phyloP scores from a whole-genome alignment of 2,797 vertebrate genomes.

The Alectoris magna region DNA sequence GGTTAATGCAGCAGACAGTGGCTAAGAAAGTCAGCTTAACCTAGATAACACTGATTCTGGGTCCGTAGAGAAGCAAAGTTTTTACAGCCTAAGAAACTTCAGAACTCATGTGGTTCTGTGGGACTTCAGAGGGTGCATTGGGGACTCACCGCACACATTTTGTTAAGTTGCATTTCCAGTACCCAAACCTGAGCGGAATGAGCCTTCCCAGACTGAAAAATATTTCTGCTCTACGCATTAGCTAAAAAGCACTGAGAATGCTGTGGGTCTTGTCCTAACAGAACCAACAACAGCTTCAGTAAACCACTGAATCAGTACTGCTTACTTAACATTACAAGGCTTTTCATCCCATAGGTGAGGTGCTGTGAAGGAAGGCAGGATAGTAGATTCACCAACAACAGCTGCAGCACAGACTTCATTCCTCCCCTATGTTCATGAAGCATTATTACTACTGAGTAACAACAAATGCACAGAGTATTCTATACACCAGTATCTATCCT shows the following conservation, averaged over 20 bases:
- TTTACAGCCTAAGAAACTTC: background rate
- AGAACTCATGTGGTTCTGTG: background rate
- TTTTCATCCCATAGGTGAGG: background rate
- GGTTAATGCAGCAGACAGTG: background rate
- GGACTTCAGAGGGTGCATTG: background rate
- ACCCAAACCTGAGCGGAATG: background rate
- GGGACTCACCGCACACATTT: background rate
- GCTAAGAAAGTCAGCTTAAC: conserved; percentile 33
- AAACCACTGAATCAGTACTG: background rate
- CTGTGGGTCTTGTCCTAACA: background rate
- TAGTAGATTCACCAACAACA: background rate
- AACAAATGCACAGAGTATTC: background rate
- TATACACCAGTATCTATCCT: background rate
- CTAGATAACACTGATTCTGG: conserved; percentile 5
- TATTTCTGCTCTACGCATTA: background rate
- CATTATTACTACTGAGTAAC: background rate
- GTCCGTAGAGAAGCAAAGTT: background rate
- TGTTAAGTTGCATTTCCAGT: background rate
- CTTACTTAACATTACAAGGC: background rate
- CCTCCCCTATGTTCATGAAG: background rate
- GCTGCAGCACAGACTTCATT: background rate
- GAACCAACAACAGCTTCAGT: background rate
- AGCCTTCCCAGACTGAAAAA: background rate
- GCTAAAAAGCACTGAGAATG: background rate
- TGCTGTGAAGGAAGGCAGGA: background rate